Base-by-base conservation (phyloP, 2,888 invertebrate genomes). In the Cordilura impudica region DNA sequence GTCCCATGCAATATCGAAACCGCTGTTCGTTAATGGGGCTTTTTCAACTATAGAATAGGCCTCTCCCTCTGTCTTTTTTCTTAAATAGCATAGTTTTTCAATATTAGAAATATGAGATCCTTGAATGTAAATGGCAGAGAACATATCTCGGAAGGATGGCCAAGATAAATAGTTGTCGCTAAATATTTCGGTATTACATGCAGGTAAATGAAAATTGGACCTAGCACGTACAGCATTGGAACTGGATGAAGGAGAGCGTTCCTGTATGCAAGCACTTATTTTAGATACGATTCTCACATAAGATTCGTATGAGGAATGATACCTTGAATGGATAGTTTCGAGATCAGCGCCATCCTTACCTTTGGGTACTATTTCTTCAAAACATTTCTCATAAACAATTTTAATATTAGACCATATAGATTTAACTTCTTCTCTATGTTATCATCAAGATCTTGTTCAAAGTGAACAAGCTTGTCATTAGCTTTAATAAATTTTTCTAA, bases 141-240 rank as follows among this genome's bases (percentile, higher is more conserved):
- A 39, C 39, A 39, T 39, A 10, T 39, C 39, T 39, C 39, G 12
- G 14, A 39, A 39, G 4, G 39, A 39, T 4, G 39, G 39, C 39
- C 39, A 39, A 6, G 39, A 39, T 14, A 6, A 10, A 39, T 39
- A 39, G 5, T 18, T 31, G 5, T 31, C 12, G 3, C 31, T 14
- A 12, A 56, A 56, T 1, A 18, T 18, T 29, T 31, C 54, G 3
- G 54, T 56, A 8, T 56, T 18, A 35, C 54, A 56, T 18, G 54
- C n/a, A 14, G 54, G 54, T 4, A 56, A 31, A 10, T 56, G 35
- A 29, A 56, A 56, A 12, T 56, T 31, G 7, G 54, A 56, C 29
- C 3, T 7, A 16, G 16, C 4, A 47, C 2, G 4, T 31, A 2
- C 2, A 16, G 2, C 18, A 10, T 8, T 1, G 14, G 12, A 3